Evolutionary conservation across 2,113 vertebrate species (phyloP), one percentile per base, ranked within the genome.

Genomic region (Dendropsophus ebraccatus): DNA sequence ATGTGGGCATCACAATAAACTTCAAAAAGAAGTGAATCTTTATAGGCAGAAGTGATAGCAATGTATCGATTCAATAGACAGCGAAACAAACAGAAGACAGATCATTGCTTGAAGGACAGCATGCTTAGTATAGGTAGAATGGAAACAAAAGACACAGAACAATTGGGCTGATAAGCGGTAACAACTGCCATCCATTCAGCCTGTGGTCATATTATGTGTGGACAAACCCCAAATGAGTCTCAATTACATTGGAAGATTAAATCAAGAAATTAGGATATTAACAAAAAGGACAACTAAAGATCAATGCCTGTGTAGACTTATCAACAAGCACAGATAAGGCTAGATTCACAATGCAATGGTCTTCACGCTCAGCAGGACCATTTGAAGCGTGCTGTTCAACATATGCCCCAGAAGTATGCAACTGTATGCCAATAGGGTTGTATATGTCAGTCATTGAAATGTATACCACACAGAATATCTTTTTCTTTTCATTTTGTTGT

Each of bases 131-230:
- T 30, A 65, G 62, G 62, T 32, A 69, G 65, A 2, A 19, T 35
- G 65, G 65, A 69, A 30, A 65, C 60, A 65, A 65, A 65, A 35
- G 65, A 69, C 12, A 28, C 7, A 69, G 65, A 69, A 69, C 65
- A 35, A 35, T 3, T 65, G 60, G 30, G 65, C n/a, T 30, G 13
- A 65, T 30, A 13, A 65, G 14, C 16, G 28, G 28, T 17, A 69
- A 69, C 17, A 9, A 35, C 65, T 30, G 14, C 62, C 13, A 62
- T 13, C 6, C 25, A 30, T 25, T 60, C 58, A 60, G n/a, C 58
- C 11, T 28, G 17, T 11, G n/a, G 4, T 60, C 11, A 30, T 12
- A 30, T 12, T 13, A 28, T 65, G 1, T 65, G 25, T 65, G 12
- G 28, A 13, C 60, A 65, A 65, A 65, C 25, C 10, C 10, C 13